Percentiles rank a stretch among this genome's conserved stretches.
These are phyloP conservation scores for Microcebus murinus DNA, from an alignment of 2,113 vertebrate genomes.

Conservation along the genomic window DNA sequence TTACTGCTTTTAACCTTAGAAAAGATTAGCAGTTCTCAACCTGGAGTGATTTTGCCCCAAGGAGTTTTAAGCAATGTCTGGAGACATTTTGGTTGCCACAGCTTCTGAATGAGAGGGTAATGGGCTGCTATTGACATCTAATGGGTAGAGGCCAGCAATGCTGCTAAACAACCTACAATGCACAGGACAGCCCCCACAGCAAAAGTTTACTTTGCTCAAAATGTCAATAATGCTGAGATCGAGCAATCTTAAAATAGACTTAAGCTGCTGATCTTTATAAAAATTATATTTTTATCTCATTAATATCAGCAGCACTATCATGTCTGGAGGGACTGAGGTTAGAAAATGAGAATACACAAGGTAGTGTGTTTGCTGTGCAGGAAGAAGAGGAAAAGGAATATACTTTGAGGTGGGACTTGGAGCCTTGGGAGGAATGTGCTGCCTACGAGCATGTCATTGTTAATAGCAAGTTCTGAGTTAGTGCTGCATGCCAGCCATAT, in stretches of 20 bases:
- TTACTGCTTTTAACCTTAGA: neutral
- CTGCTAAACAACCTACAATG: neutral
- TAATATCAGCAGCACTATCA: neutral
- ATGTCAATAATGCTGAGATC: neutral
- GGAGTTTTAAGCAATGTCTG: neutral
- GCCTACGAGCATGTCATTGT: neutral
- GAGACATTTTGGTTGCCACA: neutral
- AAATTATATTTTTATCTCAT: neutral
- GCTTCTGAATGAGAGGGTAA: neutral
- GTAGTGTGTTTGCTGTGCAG: neutral
- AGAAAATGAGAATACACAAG: neutral
- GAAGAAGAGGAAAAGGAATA: neutral
- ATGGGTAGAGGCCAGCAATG: neutral
- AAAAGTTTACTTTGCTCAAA: neutral
- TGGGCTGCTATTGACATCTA: neutral
- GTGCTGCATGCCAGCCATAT: neutral
- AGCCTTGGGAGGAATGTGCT: neutral
- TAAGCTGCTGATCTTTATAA: neutral
- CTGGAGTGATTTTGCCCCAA: neutral
- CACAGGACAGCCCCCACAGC: neutral
- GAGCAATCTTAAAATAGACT: neutral
- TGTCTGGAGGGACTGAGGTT: neutral
- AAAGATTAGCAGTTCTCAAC: neutral
- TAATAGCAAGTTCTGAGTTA: neutral
- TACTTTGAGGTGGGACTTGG: neutral